phyloP scores from a whole-genome alignment of 2,797 vertebrate genomes.

The Limnodromus scolopaceus region DNA sequence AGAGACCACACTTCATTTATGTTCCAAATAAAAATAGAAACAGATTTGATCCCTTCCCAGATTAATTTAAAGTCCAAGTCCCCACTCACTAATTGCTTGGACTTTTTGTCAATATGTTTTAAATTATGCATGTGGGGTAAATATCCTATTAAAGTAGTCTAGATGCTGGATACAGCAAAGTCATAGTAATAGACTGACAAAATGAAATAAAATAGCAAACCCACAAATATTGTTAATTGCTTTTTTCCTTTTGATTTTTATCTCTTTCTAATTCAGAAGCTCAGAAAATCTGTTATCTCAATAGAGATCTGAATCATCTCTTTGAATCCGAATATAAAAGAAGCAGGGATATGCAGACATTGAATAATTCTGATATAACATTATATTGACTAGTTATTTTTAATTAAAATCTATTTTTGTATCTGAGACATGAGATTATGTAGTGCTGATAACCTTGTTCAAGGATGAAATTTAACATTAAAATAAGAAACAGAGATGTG shows the following conservation, averaged over 20 bases:
- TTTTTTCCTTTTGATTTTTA: neutral
- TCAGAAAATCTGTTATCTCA: neutral
- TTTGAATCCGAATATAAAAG: neutral
- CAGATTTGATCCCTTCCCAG: neutral
- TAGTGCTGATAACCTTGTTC: neutral
- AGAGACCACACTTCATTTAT: fast-evolving
- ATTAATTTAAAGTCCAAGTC: neutral
- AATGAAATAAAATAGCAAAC: neutral
- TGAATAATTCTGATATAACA: neutral
- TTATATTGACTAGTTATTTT: neutral
- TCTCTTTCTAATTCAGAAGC: neutral
- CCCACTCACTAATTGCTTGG: neutral
- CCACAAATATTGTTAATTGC: neutral
- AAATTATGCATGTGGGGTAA: neutral
- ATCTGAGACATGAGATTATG: neutral
- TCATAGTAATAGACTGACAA: neutral
- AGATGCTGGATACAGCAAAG: neutral
- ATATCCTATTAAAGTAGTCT: neutral
- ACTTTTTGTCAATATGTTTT: neutral
- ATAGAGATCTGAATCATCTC: neutral
- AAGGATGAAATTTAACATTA: neutral
- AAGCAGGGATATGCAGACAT: neutral
- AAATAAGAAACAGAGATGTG: neutral
- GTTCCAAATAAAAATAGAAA: neutral
- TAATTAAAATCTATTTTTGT: neutral